Conservation (phyloP, 1,140 invertebrate species). For the Listronotus oregonensis region DNA sequence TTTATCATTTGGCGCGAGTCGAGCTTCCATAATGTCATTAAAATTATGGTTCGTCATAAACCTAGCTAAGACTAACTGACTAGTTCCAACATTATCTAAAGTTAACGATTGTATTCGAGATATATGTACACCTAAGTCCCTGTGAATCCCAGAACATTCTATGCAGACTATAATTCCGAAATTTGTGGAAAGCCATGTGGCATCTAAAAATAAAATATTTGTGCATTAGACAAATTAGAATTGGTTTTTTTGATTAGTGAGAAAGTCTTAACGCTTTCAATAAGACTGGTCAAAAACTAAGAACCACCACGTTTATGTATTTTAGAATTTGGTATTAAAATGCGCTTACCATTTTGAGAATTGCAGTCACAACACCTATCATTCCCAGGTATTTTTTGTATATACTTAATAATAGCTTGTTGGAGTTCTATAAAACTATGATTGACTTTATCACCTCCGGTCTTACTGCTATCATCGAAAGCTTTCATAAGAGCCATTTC, state of each 20-base stretch:
- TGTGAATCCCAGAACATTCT: slow-evolving; percentile 95
- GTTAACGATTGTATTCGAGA: slow-evolving; percentile 94
- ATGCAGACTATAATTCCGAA: slow-evolving; percentile 96
- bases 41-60: slow-evolving; percentile 93
- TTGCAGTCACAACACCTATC: slow-evolving; percentile 94
- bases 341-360: slow-evolving; percentile 79
- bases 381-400: slow-evolving; percentile 90
- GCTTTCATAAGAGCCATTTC: slow-evolving; percentile 89
- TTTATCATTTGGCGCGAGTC: slow-evolving; percentile 77
- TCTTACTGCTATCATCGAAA: slow-evolving; percentile 75
- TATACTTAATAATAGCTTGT: slow-evolving; percentile 87
- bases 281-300: too few relatives aligned
- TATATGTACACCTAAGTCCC: slow-evolving; percentile 95
- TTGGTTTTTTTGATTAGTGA: too few relatives aligned
- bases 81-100: slow-evolving; percentile 85
- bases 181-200: slow-evolving; percentile 95
- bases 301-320: too few relatives aligned
- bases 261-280: too few relatives aligned
- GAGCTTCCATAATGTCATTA: slow-evolving; percentile 96
- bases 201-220: slow-evolving; percentile 70
- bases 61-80: slow-evolving; percentile 87
- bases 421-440: slow-evolving; percentile 84
- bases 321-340: too few relatives aligned
- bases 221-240: slow-evolving; percentile 9
- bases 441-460: slow-evolving; percentile 67